Percentiles rank a stretch among this genome's conserved stretches.
phyloP scores from a whole-genome alignment of 2,888 invertebrate species.

The Idaea aversata region DNA sequence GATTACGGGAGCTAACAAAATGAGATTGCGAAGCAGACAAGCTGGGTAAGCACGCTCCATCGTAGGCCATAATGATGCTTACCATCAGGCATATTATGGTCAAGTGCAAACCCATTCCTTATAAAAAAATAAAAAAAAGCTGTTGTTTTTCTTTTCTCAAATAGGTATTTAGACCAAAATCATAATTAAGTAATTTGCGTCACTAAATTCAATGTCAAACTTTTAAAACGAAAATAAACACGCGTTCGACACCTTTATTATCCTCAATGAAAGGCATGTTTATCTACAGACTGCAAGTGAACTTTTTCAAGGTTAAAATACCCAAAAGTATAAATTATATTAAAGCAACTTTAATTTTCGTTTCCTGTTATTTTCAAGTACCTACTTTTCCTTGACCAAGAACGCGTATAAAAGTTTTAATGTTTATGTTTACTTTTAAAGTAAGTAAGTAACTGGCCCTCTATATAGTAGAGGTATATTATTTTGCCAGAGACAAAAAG shows the following conservation, averaged over 20 bases:
- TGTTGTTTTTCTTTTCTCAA: too few species aligned
- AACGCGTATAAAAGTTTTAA: neutral
- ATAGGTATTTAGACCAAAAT: neutral
- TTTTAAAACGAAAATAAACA: neutral
- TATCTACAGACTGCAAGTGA: too few species aligned
- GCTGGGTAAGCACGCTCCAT: too few species aligned
- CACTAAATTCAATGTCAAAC: neutral
- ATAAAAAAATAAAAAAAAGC: too few species aligned
- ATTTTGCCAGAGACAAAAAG: too few species aligned
- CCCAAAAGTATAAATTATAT: neutral
- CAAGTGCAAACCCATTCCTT: too few species aligned
- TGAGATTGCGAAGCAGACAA: too few species aligned
- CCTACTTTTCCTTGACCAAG: neutral
- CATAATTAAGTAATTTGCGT: neutral
- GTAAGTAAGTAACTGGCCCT: too few species aligned
- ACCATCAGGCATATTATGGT: too few species aligned
- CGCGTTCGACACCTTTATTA: neutral
- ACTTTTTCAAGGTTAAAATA: neutral
- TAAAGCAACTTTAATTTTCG: neutral
- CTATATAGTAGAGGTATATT: too few species aligned
- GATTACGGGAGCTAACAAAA: too few species aligned
- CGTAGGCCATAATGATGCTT: too few species aligned
- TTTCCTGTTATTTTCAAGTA: constrained; percentile 1
- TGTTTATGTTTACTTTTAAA: constrained; percentile 6
- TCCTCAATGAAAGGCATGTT: neutral